phyloP scores from a whole-genome alignment of 2,797 vertebrate species.

The Coendou prehensilis region DNA sequence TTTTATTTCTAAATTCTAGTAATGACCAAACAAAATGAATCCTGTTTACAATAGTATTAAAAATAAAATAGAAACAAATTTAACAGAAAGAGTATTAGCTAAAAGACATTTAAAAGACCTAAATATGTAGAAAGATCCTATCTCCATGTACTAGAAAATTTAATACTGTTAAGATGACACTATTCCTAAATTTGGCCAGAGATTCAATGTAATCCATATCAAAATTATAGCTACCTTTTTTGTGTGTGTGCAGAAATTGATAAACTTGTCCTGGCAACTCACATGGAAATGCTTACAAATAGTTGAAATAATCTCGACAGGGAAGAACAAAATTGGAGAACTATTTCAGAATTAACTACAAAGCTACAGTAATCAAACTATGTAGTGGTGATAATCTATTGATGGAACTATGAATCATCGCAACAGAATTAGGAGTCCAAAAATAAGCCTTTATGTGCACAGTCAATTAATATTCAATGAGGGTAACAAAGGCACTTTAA shows the following conservation, averaged over 20 bases:
- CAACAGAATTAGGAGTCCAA: background rate
- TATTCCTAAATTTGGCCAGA: background rate
- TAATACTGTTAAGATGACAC: background rate
- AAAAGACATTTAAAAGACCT: background rate
- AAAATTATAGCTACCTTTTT: background rate
- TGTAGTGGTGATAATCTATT: background rate
- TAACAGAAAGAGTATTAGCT: background rate
- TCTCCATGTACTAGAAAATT: background rate
- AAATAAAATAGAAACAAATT: background rate
- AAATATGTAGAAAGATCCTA: background rate
- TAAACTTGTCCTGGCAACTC: background rate
- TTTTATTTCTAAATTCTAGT: background rate
- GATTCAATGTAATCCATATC: background rate
- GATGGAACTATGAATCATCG: background rate
- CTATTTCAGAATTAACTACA: background rate
- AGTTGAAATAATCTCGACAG: background rate
- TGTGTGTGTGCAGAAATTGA: background rate
- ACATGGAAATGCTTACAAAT: background rate
- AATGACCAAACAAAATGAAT: background rate
- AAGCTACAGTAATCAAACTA: background rate
- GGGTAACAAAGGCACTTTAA: background rate
- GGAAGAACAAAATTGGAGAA: background rate
- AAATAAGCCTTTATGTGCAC: background rate
- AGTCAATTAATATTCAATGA: background rate
- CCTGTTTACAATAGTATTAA: background rate